Percentiles rank a stretch among this genome's conserved stretches.
Conservation (phyloP, 2,113 vertebrate species). For the Montifringilla adamsi region DNA sequence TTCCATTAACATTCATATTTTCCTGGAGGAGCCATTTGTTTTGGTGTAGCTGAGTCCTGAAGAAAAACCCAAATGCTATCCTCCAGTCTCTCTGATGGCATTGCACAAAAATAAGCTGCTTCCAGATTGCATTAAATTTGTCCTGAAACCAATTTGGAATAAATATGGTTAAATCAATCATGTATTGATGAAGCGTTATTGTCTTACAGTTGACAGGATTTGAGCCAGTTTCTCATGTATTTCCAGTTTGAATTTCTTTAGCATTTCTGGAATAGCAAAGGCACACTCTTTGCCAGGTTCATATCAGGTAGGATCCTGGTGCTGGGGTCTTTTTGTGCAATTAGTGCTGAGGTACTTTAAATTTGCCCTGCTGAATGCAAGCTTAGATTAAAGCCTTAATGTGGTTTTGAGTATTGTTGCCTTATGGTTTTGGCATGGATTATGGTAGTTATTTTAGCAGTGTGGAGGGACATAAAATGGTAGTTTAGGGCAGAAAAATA, state of each 20-base stretch:
- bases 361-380: neutral
- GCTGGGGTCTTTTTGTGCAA: neutral
- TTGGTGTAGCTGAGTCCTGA: neutral
- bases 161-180: neutral
- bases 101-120: neutral
- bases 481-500: conserved; percentile 17
- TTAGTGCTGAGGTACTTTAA: neutral
- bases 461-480: neutral
- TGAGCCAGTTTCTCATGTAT: neutral
- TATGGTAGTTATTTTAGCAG: neutral
- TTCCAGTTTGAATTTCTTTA: neutral
- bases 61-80: neutral
- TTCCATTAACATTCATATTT: neutral
- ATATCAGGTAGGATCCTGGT: neutral
- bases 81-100: neutral
- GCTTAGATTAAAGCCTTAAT: neutral
- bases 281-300: neutral
- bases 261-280: neutral
- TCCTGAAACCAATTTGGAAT: neutral
- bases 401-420: neutral
- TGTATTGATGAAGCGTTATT: neutral
- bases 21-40: neutral
- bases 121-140: neutral
- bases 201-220: neutral
- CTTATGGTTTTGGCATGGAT: neutral